phyloP scores from a whole-genome alignment of 2,797 vertebrate genomes.

The Coluber constrictor region DNA sequence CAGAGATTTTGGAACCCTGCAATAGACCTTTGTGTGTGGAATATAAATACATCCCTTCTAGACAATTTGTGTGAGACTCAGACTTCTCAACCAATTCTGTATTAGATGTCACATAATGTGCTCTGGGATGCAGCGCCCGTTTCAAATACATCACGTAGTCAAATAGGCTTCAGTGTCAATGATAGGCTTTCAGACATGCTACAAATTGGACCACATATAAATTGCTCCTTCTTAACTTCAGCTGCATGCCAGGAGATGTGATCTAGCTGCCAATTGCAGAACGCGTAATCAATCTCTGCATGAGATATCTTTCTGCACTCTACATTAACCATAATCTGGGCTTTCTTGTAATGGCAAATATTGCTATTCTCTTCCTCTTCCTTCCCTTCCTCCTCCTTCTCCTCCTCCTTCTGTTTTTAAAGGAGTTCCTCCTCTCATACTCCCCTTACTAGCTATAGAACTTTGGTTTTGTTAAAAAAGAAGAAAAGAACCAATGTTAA shows the following conservation, averaged over 20 bases:
- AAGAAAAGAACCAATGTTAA: slow-evolving; percentile 52
- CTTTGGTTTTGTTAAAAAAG: not conserved
- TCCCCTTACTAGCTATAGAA: not conserved
- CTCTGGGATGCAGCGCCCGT: not conserved
- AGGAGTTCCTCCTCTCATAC: not conserved
- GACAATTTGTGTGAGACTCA: not conserved
- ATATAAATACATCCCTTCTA: not conserved
- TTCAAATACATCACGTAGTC: accelerated
- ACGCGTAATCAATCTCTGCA: slow-evolving; percentile 51
- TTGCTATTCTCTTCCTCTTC: slow-evolving; percentile 42
- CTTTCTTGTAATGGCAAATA: slow-evolving; percentile 37
- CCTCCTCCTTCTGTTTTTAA: slow-evolving; percentile 8
- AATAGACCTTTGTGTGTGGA: not conserved
- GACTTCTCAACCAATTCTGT: not conserved
- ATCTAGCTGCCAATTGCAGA: slow-evolving; percentile 53
- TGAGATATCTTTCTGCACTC: slow-evolving; percentile 35
- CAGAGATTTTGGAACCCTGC: not conserved
- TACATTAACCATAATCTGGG: slow-evolving; percentile 1
- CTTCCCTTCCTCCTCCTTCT: slow-evolving; percentile 9
- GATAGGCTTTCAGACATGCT: not conserved
- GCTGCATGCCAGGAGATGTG: slow-evolving; percentile 48
- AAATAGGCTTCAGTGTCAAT: accelerated
- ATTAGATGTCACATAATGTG: not conserved
- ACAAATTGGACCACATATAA: slow-evolving; percentile 53
- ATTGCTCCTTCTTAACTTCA: slow-evolving; percentile 54